A percentile compares a stretch with the other conserved stretches of the same genome.
These are phyloP conservation scores for Hirundo rustica DNA, from an alignment of 2,797 vertebrate genomes.

Conservation along the genomic window DNA sequence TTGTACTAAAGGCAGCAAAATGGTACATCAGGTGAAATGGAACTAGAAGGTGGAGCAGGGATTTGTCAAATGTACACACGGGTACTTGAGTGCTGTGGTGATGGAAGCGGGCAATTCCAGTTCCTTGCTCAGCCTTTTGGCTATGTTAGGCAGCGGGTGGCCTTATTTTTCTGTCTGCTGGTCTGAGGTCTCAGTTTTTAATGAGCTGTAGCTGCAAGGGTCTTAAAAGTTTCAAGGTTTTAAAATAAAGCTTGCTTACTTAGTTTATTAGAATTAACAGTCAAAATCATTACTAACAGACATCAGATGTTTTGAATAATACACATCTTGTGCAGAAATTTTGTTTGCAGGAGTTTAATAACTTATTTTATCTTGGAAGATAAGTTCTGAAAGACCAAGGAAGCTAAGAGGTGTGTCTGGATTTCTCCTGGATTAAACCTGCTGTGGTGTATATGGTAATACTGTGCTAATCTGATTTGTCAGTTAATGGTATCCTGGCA, in stretches of 20 bases:
- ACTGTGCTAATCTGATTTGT: background rate
- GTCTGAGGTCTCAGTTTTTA: background rate
- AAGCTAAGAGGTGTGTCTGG: background rate
- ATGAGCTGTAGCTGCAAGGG: background rate
- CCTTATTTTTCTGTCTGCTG: background rate
- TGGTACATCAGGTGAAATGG: background rate
- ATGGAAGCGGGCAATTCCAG: background rate
- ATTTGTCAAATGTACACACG: accelerated
- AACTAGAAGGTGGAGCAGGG: background rate
- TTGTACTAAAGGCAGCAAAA: background rate
- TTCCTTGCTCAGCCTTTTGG: background rate
- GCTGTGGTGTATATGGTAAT: accelerated
- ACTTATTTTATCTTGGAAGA: background rate
- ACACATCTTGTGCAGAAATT: background rate
- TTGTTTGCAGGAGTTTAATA: background rate
- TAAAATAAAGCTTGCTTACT: background rate
- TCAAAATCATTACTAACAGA: background rate
- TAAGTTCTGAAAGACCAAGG: background rate
- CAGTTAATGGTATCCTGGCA: background rate
- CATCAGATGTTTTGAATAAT: background rate
- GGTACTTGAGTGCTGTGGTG: background rate
- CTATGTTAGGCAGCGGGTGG: background rate
- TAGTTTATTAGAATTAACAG: background rate
- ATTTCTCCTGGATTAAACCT: background rate
- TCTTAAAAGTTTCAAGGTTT: background rate